These are phyloP conservation scores for Criorhina ranunculi DNA, from an alignment of 2,888 invertebrate species.

Conservation along the genomic window DNA sequence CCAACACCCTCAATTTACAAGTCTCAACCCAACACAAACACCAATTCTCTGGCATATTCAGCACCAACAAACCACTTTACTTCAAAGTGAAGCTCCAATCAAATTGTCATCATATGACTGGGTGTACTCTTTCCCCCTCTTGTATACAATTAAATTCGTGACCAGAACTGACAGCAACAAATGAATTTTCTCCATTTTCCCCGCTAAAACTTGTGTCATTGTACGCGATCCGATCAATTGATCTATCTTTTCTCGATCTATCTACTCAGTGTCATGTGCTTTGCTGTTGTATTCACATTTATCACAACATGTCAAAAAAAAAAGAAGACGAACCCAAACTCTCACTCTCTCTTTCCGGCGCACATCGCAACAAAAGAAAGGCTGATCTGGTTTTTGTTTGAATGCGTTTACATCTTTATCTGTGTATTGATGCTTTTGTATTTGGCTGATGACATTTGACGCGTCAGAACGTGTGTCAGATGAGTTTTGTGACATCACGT, in stretches of 20 bases:
- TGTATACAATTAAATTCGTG: constrained; percentile 30
- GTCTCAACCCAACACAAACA: neutral
- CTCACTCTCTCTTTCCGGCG: too few relatives aligned
- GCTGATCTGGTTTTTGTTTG: neutral
- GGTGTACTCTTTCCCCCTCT: neutral
- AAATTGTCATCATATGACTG: constrained; percentile 11
- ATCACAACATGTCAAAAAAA: constrained; percentile 38
- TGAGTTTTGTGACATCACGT: constrained; percentile 22
- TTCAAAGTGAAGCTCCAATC: constrained; percentile 36
- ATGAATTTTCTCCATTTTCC: constrained; percentile 3
- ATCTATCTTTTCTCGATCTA: constrained; percentile 1
- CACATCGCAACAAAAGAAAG: neutral
- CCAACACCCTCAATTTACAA: neutral
- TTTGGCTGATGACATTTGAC: constrained; percentile 13
- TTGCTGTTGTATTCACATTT: constrained; percentile 18
- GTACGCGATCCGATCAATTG: constrained; percentile 25
- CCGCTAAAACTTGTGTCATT: neutral
- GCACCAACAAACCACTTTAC: constrained; percentile 2
- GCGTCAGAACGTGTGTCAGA: constrained; percentile 36
- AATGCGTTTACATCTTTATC: constrained; percentile 26
- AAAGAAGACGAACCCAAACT: neutral
- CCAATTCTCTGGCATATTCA: constrained; percentile 12
- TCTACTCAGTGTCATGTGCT: neutral
- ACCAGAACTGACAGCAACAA: constrained; percentile 8
- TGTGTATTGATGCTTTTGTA: constrained; percentile 1